A percentile compares a stretch with the other conserved stretches of the same genome.
Conservation (phyloP, 2,113 vertebrate genomes). For the Brachyistius frenatus region DNA sequence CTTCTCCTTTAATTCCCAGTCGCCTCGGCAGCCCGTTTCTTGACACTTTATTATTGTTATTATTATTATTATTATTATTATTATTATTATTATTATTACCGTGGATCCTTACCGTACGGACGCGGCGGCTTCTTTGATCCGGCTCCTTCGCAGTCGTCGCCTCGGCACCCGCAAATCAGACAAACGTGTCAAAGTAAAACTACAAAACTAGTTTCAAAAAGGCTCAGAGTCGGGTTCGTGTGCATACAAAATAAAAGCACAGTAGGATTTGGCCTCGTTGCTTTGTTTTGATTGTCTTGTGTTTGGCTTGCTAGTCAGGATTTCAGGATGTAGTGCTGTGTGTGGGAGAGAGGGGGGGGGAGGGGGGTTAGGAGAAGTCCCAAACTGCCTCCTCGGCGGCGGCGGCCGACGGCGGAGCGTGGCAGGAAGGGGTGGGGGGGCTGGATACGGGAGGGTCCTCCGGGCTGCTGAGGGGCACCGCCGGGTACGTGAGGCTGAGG, state of each 20-base stretch:
- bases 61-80: no score
- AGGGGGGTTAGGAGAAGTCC: slow-evolving; percentile 81
- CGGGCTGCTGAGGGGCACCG: slow-evolving; percentile 84
- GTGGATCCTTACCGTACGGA: background rate
- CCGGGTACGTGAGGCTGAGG: slow-evolving; percentile 91
- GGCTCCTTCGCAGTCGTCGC: slow-evolving; percentile 56
- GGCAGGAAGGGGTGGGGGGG: slow-evolving; percentile 67
- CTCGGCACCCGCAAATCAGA: slow-evolving; percentile 22
- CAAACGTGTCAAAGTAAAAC: slow-evolving; percentile 37
- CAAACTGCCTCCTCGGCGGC: slow-evolving; percentile 68
- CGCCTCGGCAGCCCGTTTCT: background rate
- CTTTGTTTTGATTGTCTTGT: slow-evolving; percentile 72
- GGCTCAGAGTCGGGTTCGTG: slow-evolving; percentile 65
- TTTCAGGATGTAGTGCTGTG: background rate
- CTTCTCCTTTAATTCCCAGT: slow-evolving; percentile 34
- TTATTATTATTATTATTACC: background rate
- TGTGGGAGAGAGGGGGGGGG: background rate
- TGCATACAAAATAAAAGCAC: slow-evolving; percentile 68
- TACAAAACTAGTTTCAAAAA: slow-evolving; percentile 61
- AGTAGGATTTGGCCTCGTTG: slow-evolving; percentile 73
- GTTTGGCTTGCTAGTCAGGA: slow-evolving; percentile 61
- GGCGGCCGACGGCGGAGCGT: slow-evolving; percentile 31
- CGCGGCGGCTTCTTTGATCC: slow-evolving; percentile 64
- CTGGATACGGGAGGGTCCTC: slow-evolving; percentile 74
- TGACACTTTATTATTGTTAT: no score